Base-by-base conservation (phyloP, 2,888 invertebrate genomes). In the Cecidostiba fungosa region DNA sequence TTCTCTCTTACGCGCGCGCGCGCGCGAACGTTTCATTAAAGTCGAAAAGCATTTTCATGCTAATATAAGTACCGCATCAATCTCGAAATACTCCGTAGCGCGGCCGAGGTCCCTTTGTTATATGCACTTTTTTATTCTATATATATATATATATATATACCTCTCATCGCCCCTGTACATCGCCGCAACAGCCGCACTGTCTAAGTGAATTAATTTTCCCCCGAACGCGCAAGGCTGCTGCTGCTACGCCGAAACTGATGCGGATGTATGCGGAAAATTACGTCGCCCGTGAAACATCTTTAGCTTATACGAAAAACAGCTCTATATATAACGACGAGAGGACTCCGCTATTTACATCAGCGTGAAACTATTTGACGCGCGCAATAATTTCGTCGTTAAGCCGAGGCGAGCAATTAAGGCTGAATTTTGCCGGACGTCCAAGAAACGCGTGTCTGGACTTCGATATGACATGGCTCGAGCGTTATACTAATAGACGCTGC, bases 61-160 rank as follows among this genome's bases (percentile, higher is more conserved):
- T 87, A 87, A 87, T 87, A 72, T 83, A 85, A 87, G 77, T 83
- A 66, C 84, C 87, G 77, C 84, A 87, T 85, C 84, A 87, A 87
- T 85, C 85, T 82, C 81, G 62, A 50, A 83, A 80, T 82, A 83
- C 62, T 82, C 72, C 23, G 54, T 62, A n/a, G 26, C 3, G 29
- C 43, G 2, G 5, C 36, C 43, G 43, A 16, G 14, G 29, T 47
- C 29, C 69, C 74, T 80, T 78, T 83, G 77, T 78, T 73, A 74
- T 50, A 32, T 54, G 72, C 39, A 14, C 43, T 19, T 66, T 73
- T 77, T 77, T 59, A 43, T 8, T 76, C n/a, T n/a, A n/a, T n/a
- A n/a, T n/a, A n/a, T n/a, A n/a, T n/a, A n/a, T n/a, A n/a, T n/a
- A n/a, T n/a, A 66, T 72, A 29, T n/a, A n/a, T 54, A 19, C 32